These are phyloP conservation scores for Tachycineta bicolor DNA, from an alignment of 2,113 vertebrate genomes.

Conservation along the genomic window DNA sequence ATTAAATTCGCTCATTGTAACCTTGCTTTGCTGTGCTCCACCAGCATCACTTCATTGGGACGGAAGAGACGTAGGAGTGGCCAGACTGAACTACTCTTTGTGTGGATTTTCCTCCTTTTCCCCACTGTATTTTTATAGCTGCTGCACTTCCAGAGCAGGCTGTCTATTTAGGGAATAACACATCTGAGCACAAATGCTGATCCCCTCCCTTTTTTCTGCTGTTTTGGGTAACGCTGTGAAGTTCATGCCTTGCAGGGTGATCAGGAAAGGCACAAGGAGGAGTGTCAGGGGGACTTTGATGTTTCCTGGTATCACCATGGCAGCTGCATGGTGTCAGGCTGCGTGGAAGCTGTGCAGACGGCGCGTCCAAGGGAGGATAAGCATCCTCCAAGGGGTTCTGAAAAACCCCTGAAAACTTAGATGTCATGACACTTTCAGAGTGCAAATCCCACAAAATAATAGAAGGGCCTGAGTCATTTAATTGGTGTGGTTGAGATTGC, in stretches of 20 bases:
- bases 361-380: accelerated
- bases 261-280: neutral
- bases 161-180: neutral
- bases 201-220: neutral
- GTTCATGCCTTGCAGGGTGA: neutral
- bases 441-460: neutral
- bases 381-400: neutral
- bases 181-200: neutral
- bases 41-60: neutral
- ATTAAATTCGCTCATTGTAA: neutral
- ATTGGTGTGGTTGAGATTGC: neutral
- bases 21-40: neutral
- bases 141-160: neutral
- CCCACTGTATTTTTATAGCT: neutral
- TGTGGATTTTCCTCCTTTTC: neutral
- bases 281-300: neutral
- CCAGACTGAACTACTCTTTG: accelerated
- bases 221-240: neutral
- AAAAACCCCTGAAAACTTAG: no score
- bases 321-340: neutral
- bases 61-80: neutral
- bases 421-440: neutral
- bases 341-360: accelerated
- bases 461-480: neutral
- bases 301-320: neutral